These are phyloP conservation scores for Hydriomena furcata DNA, from an alignment of 2,888 invertebrate species.

Conservation along the genomic window DNA sequence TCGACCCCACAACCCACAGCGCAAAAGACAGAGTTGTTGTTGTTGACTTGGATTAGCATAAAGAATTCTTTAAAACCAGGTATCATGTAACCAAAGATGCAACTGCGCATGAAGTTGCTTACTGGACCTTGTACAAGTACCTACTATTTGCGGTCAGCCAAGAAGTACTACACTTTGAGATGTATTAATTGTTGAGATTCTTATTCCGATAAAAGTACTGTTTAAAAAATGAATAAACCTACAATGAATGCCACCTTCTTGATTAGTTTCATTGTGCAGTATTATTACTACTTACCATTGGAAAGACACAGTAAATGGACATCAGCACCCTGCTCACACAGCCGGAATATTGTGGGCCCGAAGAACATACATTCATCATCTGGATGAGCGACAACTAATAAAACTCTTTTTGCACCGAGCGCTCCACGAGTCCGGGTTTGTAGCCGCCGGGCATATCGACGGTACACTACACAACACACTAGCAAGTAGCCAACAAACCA, in stretches of 20 bases:
- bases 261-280: too few species aligned
- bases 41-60: too few species aligned
- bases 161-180: background rate
- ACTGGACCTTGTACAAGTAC: too few species aligned
- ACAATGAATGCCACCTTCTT: too few species aligned
- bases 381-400: constrained; percentile 96
- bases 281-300: constrained; percentile 84
- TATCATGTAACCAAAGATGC: too few species aligned
- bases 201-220: too few species aligned
- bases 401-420: constrained; percentile 83
- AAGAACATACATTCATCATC: constrained; percentile 99
- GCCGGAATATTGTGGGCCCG: constrained; percentile 92
- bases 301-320: constrained; percentile 94
- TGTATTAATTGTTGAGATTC: too few species aligned
- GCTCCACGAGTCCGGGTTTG: constrained; percentile 77
- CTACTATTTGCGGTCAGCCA: background rate
- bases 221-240: too few species aligned
- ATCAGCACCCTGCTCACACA: constrained; percentile 85
- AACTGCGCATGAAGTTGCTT: too few species aligned
- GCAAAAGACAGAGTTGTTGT: too few species aligned
- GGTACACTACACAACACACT: constrained; percentile 77
- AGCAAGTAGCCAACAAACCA: constrained; percentile 80
- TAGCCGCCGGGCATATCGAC: constrained; percentile 77
- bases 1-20: too few species aligned
- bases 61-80: too few species aligned